Conservation (phyloP, 2,888 invertebrate genomes). For the Ennomos quercinarius region DNA sequence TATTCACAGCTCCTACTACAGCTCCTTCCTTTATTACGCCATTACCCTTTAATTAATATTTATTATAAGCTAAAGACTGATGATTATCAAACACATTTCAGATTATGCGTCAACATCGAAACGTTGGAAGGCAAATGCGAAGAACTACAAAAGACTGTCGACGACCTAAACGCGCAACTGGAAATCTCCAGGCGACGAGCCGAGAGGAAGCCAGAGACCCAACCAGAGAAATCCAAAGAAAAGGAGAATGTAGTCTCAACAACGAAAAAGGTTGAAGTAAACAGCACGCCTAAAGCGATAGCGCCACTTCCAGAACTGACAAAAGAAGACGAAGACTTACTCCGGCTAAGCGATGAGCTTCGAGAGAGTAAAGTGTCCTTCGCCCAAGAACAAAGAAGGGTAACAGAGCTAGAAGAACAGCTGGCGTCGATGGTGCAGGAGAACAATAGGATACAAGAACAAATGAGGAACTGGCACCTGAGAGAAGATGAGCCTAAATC, state of each 20-base stretch:
- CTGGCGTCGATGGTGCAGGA: slow-evolving; percentile 89
- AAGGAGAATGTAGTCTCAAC: slow-evolving; percentile 55
- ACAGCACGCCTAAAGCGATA: slow-evolving; percentile 69
- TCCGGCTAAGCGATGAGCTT: slow-evolving; percentile 88
- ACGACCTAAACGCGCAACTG: slow-evolving; percentile 88
- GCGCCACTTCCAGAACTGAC: slow-evolving; percentile 79
- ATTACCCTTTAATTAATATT: too few relatives aligned
- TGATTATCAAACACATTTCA: slow-evolving; percentile 57
- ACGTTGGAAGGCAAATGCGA: slow-evolving; percentile 93
- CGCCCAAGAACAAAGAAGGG: slow-evolving; percentile 89
- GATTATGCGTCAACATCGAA: slow-evolving; percentile 91
- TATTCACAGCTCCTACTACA: too few relatives aligned
- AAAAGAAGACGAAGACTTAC: slow-evolving; percentile 81
- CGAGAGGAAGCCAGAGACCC: slow-evolving; percentile 76
- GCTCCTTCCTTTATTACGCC: too few relatives aligned
- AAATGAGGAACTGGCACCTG: slow-evolving; percentile 87
- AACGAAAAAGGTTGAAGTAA: slow-evolving; percentile 60
- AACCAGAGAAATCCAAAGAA: slow-evolving; percentile 74
- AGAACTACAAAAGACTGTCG: slow-evolving; percentile 92
- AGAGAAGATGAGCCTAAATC: slow-evolving; percentile 91
- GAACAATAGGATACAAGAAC: slow-evolving; percentile 89
- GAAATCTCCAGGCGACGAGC: slow-evolving; percentile 86
- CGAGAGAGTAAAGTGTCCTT: slow-evolving; percentile 89
- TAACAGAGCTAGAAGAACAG: slow-evolving; percentile 92
- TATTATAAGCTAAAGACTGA: background rate